Percentiles rank a stretch among this genome's conserved stretches.
Evolutionary conservation across 2,113 vertebrate genomes (phyloP).

Genomic region (Pterocles burchelli): DNA sequence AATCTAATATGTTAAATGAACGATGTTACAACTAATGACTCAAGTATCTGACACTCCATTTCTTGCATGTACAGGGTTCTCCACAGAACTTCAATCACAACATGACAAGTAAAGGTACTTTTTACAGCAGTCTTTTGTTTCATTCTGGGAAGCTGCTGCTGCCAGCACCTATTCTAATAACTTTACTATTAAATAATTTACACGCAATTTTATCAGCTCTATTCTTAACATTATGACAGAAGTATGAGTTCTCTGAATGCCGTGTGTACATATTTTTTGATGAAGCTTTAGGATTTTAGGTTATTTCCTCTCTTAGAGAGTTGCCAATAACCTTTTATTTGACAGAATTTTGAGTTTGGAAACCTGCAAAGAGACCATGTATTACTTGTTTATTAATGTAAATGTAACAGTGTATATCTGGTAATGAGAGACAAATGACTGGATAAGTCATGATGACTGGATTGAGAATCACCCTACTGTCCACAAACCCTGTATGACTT

Average conservation of each 20-base stretch:
- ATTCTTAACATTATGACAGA: neutral
- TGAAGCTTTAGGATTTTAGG: neutral
- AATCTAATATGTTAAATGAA: neutral
- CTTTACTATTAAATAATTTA: neutral
- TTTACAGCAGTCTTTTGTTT: neutral
- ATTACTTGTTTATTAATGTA: neutral
- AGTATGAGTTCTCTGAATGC: neutral
- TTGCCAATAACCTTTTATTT: neutral
- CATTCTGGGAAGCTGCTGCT: neutral
- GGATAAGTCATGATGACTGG: neutral
- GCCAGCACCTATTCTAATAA: neutral
- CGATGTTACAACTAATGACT: neutral
- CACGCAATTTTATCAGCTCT: too few relatives aligned
- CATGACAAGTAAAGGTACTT: neutral
- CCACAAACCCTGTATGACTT: neutral
- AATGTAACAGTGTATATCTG: too few relatives aligned
- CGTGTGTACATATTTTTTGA: neutral
- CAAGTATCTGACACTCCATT: neutral
- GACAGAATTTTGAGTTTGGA: neutral
- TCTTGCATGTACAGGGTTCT: neutral
- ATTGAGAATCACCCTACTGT: neutral
- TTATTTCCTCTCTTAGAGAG: neutral
- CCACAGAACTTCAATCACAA: neutral
- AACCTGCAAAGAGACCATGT: neutral
- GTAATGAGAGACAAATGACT: neutral